phyloP scores from a whole-genome alignment of 2,888 invertebrate species.

The Synergus gifuensis region DNA sequence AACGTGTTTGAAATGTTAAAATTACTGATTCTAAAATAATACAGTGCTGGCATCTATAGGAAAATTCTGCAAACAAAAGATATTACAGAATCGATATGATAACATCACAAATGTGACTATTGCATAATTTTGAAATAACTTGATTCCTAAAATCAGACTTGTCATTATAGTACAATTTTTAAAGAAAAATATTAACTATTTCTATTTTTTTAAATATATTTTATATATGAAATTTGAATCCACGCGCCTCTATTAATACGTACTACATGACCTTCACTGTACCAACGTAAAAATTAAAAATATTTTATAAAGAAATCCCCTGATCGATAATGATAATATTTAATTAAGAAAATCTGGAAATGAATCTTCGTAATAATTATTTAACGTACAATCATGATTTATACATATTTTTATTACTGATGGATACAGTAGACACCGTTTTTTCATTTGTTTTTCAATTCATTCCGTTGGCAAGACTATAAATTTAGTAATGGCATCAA shows the following conservation, averaged over 20 bases:
- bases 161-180: not conserved
- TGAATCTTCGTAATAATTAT: not conserved
- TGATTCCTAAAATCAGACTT: not conserved
- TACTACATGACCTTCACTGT: too few species aligned
- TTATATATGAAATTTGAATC: not conserved
- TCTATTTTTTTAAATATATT: not conserved
- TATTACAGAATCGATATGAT: not conserved
- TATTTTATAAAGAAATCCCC: too few species aligned
- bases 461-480: not conserved
- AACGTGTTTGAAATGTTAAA: not conserved
- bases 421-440: not conserved
- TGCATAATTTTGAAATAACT: not conserved
- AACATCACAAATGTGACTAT: not conserved
- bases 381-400: not conserved
- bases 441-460: not conserved
- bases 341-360: not conserved
- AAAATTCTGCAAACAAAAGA: not conserved
- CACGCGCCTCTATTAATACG: too few species aligned
- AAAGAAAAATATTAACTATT: not conserved
- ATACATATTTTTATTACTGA: not conserved
- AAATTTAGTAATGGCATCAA: not conserved
- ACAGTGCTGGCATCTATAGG: not conserved
- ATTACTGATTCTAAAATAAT: not conserved
- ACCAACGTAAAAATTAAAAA: too few species aligned
- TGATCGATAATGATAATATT: not conserved